These are phyloP conservation scores for Apogon talboti DNA, from an alignment of 2,797 vertebrate species.

Conservation along the genomic window DNA sequence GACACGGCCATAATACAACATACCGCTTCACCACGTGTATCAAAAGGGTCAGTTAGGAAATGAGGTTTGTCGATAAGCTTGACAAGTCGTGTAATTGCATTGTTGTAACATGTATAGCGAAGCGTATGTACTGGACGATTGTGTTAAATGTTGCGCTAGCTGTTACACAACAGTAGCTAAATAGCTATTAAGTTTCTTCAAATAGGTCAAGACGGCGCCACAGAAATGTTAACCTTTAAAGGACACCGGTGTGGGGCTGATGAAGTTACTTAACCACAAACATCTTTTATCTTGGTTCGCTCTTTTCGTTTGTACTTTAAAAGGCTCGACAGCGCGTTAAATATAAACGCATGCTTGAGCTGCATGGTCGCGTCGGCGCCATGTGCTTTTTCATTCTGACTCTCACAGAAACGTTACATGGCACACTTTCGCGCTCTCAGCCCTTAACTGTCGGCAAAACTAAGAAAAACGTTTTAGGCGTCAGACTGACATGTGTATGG, in stretches of 20 bases:
- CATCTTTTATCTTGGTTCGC: fast-evolving
- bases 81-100: background rate
- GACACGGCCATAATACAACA: background rate
- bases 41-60: fast-evolving
- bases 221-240: background rate
- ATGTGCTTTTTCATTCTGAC: conserved; percentile 68
- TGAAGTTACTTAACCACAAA: background rate
- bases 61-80: background rate
- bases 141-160: conserved; percentile 51
- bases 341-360: conserved; percentile 15
- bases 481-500: no score
- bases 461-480: no score
- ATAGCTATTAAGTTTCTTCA: conserved; percentile 24
- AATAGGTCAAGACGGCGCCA: conserved; percentile 47
- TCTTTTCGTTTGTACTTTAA: fast-evolving
- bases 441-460: background rate
- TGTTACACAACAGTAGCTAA: conserved; percentile 51
- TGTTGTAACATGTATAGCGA: background rate
- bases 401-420: background rate
- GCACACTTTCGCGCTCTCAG: background rate
- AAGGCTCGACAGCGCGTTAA: background rate
- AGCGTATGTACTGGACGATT: conserved; percentile 32
- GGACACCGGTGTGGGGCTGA: fast-evolving
- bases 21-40: background rate
- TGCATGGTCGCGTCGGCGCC: conserved; percentile 48